Conservation (phyloP, 2,797 vertebrate species). For the Geotrypetes seraphini region DNA sequence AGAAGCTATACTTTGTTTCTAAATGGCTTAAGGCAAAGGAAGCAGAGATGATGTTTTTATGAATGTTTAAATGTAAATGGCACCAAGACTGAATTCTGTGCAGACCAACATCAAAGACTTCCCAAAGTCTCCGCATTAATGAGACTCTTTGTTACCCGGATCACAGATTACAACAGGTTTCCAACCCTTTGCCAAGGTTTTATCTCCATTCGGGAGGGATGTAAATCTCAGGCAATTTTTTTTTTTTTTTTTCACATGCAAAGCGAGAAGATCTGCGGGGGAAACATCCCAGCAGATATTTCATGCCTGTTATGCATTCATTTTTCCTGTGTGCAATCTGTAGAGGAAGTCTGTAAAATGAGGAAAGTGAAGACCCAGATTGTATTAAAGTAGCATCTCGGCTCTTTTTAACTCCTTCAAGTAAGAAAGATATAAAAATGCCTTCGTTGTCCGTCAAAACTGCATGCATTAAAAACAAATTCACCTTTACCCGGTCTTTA, state of each 20-base stretch:
- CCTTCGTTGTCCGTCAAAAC: no score
- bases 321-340: no score
- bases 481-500: no score
- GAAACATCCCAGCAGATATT: conserved; percentile 30
- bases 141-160: conserved; percentile 88
- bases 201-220: conserved; percentile 58
- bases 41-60: conserved; percentile 62
- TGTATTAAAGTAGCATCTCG: no score
- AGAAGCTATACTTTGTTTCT: conserved; percentile 60
- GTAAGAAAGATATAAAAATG: no score
- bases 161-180: conserved; percentile 83
- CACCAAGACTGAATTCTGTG: conserved; percentile 77
- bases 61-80: conserved; percentile 56
- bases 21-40: conserved; percentile 63
- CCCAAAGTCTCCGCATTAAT: conserved; percentile 85
- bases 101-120: conserved; percentile 85
- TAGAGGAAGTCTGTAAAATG: no score
- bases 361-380: no score
- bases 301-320: conserved; percentile 33
- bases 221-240: conserved; percentile 52
- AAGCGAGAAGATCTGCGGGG: conserved; percentile 41
- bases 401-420: no score
- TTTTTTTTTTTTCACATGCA: conserved; percentile 45
- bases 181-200: conserved; percentile 63
- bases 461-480: no score